Evolutionary conservation across 1,140 invertebrate species (phyloP).

Genomic region (Chironomus tepperi): DNA sequence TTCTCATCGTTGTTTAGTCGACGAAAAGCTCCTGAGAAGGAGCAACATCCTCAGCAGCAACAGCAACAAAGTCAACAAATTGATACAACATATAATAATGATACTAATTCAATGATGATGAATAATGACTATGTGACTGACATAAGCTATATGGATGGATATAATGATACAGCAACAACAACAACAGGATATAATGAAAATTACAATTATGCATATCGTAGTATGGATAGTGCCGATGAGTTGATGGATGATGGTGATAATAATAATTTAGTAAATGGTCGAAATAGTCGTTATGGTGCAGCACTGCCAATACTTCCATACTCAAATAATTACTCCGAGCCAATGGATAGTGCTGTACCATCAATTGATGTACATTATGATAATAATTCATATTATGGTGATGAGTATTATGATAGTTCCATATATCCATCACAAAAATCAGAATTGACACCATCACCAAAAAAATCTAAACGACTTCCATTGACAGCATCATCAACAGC

Average conservation of each 20-base stretch:
- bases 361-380: not conserved
- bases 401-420: constrained; percentile 21
- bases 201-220: constrained; percentile 59
- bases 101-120: no score
- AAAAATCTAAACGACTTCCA: constrained; percentile 30
- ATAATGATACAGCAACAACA: not conserved
- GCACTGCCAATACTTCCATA: not conserved
- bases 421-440: constrained; percentile 22
- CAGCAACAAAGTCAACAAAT: not conserved
- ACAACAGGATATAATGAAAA: constrained; percentile 49
- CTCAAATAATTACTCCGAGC: constrained; percentile 10
- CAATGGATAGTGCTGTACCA: not conserved
- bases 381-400: constrained; percentile 22
- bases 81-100: not conserved
- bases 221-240: constrained; percentile 36
- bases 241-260: constrained; percentile 15
- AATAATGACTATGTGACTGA: not conserved
- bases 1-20: not conserved
- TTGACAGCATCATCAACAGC: constrained; percentile 29
- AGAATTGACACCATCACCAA: constrained; percentile 6
- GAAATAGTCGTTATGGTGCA: not conserved
- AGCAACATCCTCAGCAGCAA: not conserved
- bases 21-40: not conserved
- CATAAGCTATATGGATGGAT: not conserved
- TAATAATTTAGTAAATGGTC: constrained; percentile 8